Percentiles rank a stretch among this genome's conserved stretches.
Conservation (phyloP, 2,888 invertebrate species). For the Carpatolechia fugitivella region DNA sequence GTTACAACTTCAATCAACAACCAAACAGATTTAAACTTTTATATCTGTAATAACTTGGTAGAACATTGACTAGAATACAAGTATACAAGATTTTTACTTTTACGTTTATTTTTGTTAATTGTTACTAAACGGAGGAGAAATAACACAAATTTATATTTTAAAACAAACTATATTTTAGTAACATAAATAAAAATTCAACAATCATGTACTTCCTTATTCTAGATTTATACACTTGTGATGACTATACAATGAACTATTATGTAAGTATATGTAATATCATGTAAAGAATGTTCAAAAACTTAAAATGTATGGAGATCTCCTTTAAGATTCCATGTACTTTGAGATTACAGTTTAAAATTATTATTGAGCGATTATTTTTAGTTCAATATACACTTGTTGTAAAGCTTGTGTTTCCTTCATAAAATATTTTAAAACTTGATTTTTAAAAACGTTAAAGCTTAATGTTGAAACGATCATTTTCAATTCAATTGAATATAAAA, state of each 20-base stretch:
- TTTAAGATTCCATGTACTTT: neutral
- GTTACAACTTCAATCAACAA: too few relatives aligned
- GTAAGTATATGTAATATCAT: neutral
- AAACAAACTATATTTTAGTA: conserved; percentile 46
- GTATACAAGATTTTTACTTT: too few relatives aligned
- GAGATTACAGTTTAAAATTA: neutral
- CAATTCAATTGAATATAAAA: too few relatives aligned
- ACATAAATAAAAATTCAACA: conserved; percentile 44
- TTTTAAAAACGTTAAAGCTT: neutral
- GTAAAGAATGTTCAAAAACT: neutral
- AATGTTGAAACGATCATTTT: too few relatives aligned
- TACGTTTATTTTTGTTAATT: too few relatives aligned
- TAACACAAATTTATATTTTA: conserved; percentile 11
- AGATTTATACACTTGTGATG: neutral
- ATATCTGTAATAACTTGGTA: too few relatives aligned
- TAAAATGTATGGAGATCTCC: conserved; percentile 5
- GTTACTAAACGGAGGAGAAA: too few relatives aligned
- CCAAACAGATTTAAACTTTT: too few relatives aligned
- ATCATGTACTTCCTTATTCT: conserved; percentile 17
- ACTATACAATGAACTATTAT: neutral
- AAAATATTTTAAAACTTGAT: neutral
- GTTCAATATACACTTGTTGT: neutral
- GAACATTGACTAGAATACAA: too few relatives aligned
- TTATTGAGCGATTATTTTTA: conserved; percentile 1
- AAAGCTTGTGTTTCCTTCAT: neutral